phyloP scores from a whole-genome alignment of 2,113 vertebrate genomes.

The Scytalopus superciliaris region DNA sequence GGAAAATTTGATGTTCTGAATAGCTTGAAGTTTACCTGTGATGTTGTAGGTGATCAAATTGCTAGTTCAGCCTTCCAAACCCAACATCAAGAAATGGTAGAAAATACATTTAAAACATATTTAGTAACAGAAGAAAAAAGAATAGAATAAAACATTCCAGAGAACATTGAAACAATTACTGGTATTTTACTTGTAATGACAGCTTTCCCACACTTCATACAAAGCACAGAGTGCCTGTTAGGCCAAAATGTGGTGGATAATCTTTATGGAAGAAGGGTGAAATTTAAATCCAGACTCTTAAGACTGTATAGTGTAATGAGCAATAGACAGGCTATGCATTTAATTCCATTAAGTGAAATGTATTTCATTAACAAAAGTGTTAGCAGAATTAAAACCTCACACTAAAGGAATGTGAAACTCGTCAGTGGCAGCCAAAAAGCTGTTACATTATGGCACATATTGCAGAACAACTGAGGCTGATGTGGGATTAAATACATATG shows the following conservation, averaged over 20 bases:
- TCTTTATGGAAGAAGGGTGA: conserved; percentile 1
- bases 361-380: conserved; percentile 56
- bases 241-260: conserved; percentile 18
- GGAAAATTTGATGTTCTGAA: neutral
- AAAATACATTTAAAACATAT: conserved; percentile 14
- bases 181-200: conserved; percentile 4
- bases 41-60: neutral
- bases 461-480: conserved; percentile 43
- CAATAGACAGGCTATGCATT: neutral
- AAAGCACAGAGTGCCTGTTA: conserved; percentile 17
- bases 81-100: neutral
- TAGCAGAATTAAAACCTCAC: conserved; percentile 32
- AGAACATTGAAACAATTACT: conserved; percentile 16
- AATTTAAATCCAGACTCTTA: conserved; percentile 46
- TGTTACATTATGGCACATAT: conserved; percentile 31
- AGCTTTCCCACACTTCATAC: conserved; percentile 51
- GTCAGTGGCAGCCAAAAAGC: conserved; percentile 34
- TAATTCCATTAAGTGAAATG: conserved; percentile 47
- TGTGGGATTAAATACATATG: conserved; percentile 56
- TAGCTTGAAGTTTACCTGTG: neutral
- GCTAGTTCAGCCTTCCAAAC: neutral
- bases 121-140: neutral
- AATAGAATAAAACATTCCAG: conserved; percentile 24
- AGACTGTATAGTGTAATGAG: neutral
- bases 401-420: conserved; percentile 50